These are phyloP conservation scores for Oncorhynchus kisutch DNA, from an alignment of 2,113 vertebrate genomes.

Conservation along the genomic window DNA sequence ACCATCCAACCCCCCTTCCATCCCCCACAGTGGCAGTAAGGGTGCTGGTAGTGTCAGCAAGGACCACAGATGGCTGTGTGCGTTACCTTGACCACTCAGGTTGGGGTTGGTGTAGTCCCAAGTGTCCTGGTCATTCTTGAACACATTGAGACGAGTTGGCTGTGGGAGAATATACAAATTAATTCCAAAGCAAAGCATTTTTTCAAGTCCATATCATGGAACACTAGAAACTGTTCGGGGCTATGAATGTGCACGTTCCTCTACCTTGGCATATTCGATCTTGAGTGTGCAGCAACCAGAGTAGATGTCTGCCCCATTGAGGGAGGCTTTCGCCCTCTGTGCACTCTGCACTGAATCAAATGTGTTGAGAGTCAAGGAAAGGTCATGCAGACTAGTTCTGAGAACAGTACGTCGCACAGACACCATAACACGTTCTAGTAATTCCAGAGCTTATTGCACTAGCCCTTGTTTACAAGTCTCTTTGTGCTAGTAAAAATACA, in stretches of 20 bases:
- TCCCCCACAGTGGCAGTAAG: constrained; percentile 48
- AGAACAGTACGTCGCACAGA: background rate
- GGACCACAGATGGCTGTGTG: background rate
- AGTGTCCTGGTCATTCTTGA: constrained; percentile 97
- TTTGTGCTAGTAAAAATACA: too few species aligned
- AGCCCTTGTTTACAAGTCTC: too few species aligned
- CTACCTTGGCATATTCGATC: constrained; percentile 96
- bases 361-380: constrained; percentile 77
- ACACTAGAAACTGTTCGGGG: background rate
- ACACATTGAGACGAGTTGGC: constrained; percentile 95
- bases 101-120: constrained; percentile 98
- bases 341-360: constrained; percentile 97
- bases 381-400: too few species aligned
- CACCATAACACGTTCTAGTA: background rate
- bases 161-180: constrained; percentile 50
- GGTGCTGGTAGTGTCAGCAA: constrained; percentile 21
- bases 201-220: background rate
- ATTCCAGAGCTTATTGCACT: background rate
- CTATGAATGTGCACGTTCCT: background rate
- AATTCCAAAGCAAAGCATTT: background rate
- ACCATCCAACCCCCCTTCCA: constrained; percentile 7
- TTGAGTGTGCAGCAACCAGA: constrained; percentile 96
- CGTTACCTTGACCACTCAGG: constrained; percentile 90
- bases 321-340: constrained; percentile 91
- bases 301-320: constrained; percentile 95